Percentiles rank a stretch among this genome's conserved stretches.
These are phyloP conservation scores for Cotesia vestalis DNA, from an alignment of 1,140 invertebrate species.

Conservation along the genomic window DNA sequence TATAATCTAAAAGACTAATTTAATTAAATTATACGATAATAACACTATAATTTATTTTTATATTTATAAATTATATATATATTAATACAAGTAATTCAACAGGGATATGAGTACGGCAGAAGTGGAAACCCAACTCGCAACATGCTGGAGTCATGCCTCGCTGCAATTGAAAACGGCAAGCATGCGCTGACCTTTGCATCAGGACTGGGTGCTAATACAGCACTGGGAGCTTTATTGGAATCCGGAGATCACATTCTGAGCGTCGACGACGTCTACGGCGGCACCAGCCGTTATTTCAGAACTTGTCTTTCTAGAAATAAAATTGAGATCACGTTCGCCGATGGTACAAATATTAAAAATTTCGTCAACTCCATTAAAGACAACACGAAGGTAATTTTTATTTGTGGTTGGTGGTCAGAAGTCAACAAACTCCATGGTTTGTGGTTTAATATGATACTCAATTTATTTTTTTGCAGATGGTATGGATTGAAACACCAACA, in stretches of 20 bases:
- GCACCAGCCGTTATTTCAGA: constrained; percentile 77
- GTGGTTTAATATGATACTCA: constrained; percentile 1
- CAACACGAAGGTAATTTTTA: constrained; percentile 81
- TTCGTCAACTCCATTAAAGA: constrained; percentile 77
- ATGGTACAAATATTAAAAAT: constrained; percentile 76
- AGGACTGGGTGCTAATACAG: constrained; percentile 86
- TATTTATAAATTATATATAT: neutral
- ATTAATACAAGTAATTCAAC: constrained; percentile 37
- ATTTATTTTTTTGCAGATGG: constrained; percentile 72
- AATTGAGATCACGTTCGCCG: constrained; percentile 82
- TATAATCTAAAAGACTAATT: neutral
- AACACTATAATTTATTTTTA: neutral
- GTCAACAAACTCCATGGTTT: constrained; percentile 28
- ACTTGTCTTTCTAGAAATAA: constrained; percentile 74
- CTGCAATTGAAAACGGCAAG: constrained; percentile 89
- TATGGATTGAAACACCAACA: constrained; percentile 98
- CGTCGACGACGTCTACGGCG: constrained; percentile 96
- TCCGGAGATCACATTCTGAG: constrained; percentile 91
- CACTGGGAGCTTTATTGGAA: constrained; percentile 78
- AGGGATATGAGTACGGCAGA: constrained; percentile 93
- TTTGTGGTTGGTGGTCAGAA: too few relatives aligned
- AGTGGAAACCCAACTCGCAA: constrained; percentile 95
- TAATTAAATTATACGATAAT: neutral
- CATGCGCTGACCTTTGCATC: constrained; percentile 88
- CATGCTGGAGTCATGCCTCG: constrained; percentile 88